Evolutionary conservation across 2,797 vertebrate species (phyloP).

Genomic region (Myioborus miniatus): DNA sequence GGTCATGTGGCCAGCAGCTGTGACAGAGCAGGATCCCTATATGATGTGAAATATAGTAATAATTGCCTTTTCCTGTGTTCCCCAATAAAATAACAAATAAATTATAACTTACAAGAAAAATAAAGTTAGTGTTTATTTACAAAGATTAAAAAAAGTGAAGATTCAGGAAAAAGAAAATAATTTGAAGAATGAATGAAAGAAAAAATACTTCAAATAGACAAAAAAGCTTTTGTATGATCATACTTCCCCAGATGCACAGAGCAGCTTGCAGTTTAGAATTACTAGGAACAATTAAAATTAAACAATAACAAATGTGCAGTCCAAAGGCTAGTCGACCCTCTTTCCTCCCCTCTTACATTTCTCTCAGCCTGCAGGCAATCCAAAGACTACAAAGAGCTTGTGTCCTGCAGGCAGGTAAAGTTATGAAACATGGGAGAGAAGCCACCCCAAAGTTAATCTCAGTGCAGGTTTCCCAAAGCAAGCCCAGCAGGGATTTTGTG

Average conservation of each 20-base stretch:
- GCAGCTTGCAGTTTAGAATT: neutral
- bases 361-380: neutral
- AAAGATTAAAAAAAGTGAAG: neutral
- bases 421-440: neutral
- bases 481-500: neutral
- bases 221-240: neutral
- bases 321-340: neutral
- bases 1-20: slow-evolving; percentile 69
- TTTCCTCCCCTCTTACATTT: neutral
- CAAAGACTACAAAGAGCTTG: neutral
- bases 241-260: neutral
- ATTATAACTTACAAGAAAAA: neutral
- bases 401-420: neutral
- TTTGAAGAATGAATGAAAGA: neutral
- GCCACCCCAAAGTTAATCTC: neutral
- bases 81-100: neutral
- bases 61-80: neutral
- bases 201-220: neutral
- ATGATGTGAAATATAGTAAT: slow-evolving; percentile 21
- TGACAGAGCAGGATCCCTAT: neutral
- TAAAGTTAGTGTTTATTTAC: neutral
- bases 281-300: slow-evolving; percentile 18
- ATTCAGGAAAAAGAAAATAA: neutral
- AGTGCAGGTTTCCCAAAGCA: neutral
- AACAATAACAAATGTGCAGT: slow-evolving; percentile 19